Base-by-base conservation (phyloP, 2,113 vertebrate species). In the Onychostruthus taczanowskii region DNA sequence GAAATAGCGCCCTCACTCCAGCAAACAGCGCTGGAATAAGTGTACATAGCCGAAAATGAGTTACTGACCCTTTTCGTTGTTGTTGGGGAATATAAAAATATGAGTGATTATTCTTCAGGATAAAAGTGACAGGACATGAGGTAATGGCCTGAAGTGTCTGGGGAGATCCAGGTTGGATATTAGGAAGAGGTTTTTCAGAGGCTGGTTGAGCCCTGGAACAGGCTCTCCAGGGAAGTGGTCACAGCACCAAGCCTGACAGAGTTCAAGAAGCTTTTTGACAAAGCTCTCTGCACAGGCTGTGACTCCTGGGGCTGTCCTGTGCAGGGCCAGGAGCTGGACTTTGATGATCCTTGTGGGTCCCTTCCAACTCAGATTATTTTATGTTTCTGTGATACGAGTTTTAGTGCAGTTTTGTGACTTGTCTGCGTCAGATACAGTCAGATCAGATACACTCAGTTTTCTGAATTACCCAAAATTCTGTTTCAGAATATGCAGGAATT, bases 1-100 rank as follows among this genome's bases (percentile, higher is more conserved):
- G 61, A 62, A 79, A 58, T 28, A 26, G 3, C 10, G 13, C 35
- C 16, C 23, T 61, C 22, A 6, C 31, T 17, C 21, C 58, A 16
- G 30, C 19, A 6, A 58, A 28, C 37, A 11, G 2, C 28, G 11
- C 12, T 44, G 27, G 7, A 20, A 12, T 41, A 16, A 14, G 23
- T 14, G n/a, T 12, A 14, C 11, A 0, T 26, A 33, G 37, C 43
- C 0, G 0, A 41, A 69, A 53, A 63, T 21, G 1, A 73, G 20
- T n/a, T 62, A 3, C 23, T 26, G 20, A 31, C 37, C 44, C 44
- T 90, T 82, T 41, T 24, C 9, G 1, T 9, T 56, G 23, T 28
- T 55, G 23, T 46, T n/a, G 37, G 44, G 39, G 23, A 52, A 8
- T 22, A 19, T 27, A 13, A 61, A 55, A 87, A 37, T 33, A 11